Percentiles rank a stretch among this genome's conserved stretches.
These are phyloP conservation scores for Passer domesticus DNA, from an alignment of 2,113 vertebrate species.

Conservation along the genomic window DNA sequence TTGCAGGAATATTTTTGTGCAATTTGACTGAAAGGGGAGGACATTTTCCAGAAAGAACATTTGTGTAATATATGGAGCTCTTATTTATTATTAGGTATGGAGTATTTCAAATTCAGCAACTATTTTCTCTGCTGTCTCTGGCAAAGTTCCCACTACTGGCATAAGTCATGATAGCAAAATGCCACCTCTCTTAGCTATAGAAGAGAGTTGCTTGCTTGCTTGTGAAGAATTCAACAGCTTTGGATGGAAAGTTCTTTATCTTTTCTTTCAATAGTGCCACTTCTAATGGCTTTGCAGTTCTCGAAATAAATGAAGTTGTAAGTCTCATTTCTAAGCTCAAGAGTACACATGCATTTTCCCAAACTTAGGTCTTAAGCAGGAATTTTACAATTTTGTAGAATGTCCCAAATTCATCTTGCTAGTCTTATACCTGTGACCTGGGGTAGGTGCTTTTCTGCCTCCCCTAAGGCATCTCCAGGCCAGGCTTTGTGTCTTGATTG, in stretches of 20 bases:
- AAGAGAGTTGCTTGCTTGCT: background rate
- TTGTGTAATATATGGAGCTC: background rate
- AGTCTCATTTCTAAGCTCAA: background rate
- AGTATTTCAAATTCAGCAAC: background rate
- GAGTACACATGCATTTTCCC: background rate
- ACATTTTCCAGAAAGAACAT: background rate
- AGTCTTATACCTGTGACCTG: background rate
- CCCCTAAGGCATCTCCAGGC: background rate
- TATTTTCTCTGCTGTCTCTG: background rate
- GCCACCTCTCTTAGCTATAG: background rate
- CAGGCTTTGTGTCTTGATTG: background rate
- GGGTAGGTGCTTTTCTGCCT: background rate
- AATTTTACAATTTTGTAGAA: background rate
- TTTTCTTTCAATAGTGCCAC: background rate
- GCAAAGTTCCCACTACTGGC: background rate
- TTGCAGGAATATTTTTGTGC: background rate
- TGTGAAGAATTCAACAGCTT: background rate
- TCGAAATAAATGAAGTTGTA: background rate
- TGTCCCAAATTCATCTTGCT: background rate
- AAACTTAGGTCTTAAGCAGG: background rate
- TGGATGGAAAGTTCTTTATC: background rate
- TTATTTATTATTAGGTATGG: slow-evolving; percentile 15
- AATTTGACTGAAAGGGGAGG: background rate
- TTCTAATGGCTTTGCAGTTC: background rate
- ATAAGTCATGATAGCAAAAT: background rate